Percentiles rank a stretch among this genome's conserved stretches.
phyloP scores from a whole-genome alignment of 2,113 vertebrate genomes.

The Mesoclemmys tuberculata region DNA sequence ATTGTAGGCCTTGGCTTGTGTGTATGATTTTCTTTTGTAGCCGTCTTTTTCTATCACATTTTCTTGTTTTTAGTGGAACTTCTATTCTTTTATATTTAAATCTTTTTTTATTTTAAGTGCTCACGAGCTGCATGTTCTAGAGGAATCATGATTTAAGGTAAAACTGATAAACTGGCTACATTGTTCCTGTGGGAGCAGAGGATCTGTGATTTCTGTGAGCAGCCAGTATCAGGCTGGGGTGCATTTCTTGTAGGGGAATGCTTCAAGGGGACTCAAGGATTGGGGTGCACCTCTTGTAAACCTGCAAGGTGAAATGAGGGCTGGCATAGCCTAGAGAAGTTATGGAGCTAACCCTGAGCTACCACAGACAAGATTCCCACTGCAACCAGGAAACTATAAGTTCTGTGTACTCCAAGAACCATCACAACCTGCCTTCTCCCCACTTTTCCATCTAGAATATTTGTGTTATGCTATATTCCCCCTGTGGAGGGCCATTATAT shows the following conservation, averaged over 20 bases:
- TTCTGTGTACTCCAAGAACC: not conserved
- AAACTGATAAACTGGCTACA: not conserved
- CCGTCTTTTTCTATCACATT: not conserved
- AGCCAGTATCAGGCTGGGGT: not conserved
- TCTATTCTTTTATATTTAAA: not conserved
- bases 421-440: not conserved
- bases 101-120: not conserved
- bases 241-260: not conserved
- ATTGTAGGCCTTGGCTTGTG: not conserved
- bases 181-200: not conserved
- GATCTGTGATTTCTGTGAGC: not conserved
- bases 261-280: not conserved
- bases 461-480: not conserved
- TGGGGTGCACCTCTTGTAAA: not conserved
- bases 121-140: not conserved
- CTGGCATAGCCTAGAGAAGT: not conserved
- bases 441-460: not conserved
- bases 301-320: too few species aligned
- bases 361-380: not conserved
- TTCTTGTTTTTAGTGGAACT: not conserved
- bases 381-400: not conserved
- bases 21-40: not conserved
- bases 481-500: not conserved
- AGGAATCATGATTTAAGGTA: not conserved
- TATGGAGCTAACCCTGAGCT: not conserved